These are phyloP conservation scores for Nipponia nippon DNA, from an alignment of 2,113 vertebrate genomes.

Conservation along the genomic window DNA sequence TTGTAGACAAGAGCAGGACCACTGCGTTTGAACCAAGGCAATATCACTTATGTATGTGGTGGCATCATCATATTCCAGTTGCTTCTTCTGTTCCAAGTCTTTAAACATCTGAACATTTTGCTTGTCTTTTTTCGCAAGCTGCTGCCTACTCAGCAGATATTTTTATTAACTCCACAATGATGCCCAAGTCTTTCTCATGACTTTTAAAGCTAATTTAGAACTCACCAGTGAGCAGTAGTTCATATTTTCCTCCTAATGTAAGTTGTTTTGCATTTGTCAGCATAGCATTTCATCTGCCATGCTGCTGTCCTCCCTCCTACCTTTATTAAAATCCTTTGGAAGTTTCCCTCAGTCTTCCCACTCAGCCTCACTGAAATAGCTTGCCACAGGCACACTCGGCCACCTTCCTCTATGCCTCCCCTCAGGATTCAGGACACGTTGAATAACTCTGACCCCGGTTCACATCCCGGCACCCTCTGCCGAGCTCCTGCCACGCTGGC, in stretches of 20 bases:
- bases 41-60: fast-evolving
- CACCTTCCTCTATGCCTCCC: not conserved
- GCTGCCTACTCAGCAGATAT: not conserved
- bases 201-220: not conserved
- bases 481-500: not conserved
- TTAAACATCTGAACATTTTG: not conserved
- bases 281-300: not conserved
- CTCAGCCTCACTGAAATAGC: not conserved
- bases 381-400: not conserved
- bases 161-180: not conserved
- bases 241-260: not conserved
- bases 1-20: not conserved
- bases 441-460: not conserved
- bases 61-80: not conserved
- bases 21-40: fast-evolving
- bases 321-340: not conserved
- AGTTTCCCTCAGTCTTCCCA: not conserved
- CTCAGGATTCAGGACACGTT: fast-evolving
- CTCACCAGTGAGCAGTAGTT: not conserved
- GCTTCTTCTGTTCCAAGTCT: not conserved
- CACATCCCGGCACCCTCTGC: not conserved
- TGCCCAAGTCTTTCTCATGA: not conserved
- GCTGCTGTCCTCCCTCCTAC: not conserved
- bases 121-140: not conserved
- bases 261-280: not conserved